Base-by-base conservation (phyloP, 2,797 vertebrate genomes). In the Uromys caudimaculatus region DNA sequence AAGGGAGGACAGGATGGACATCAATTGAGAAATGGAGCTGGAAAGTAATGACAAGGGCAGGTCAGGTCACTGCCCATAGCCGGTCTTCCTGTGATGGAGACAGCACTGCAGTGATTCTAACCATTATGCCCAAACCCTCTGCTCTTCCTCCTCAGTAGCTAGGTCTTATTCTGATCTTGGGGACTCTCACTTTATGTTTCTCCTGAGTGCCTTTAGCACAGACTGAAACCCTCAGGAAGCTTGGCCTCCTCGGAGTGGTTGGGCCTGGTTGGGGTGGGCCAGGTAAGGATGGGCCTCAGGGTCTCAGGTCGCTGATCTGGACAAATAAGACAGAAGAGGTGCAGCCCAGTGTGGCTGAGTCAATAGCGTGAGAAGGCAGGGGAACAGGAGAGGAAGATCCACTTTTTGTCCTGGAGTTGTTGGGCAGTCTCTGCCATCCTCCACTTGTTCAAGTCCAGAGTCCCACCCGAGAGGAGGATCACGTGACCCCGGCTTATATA, bases 401-500 rank as follows among this genome's bases (percentile, higher is more conserved):
- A 8, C 60, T 82, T 91, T 58, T 91, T 76, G 62, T 69, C 54
- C 32, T 23, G 87, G 82, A 93, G 73, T 78, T 50, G 62, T 54
- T 24, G n/a, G 89, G 73, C 41, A 82, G 81, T 54, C 56, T 50
- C 52, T 73, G 44, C 71, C 58, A 86, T 75, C 95, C 87, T 90
- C 35, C 41, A 4, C 69, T 89, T 92, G 75, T 87, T 96, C 73
- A 79, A 92, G 96, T 97, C 92, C 95, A 97, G 97, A 97, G 97
- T 95, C 92, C 93, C 94, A 91, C 79, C 86, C 9, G 5, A 94
- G 64, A 89, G 90, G 56, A 64, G 94, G 95, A 44, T 87, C 95
- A 97, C 79, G 35, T 97, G 97, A 92, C 86, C 76, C 91, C 10
- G 9, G 54, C 0, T 97, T 97, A 97, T 96, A 90, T 97, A 95